Evolutionary conservation across 2,797 vertebrate species (phyloP), one percentile per base, ranked within the genome.

Genomic region (Urocyon cinereoargenteus): DNA sequence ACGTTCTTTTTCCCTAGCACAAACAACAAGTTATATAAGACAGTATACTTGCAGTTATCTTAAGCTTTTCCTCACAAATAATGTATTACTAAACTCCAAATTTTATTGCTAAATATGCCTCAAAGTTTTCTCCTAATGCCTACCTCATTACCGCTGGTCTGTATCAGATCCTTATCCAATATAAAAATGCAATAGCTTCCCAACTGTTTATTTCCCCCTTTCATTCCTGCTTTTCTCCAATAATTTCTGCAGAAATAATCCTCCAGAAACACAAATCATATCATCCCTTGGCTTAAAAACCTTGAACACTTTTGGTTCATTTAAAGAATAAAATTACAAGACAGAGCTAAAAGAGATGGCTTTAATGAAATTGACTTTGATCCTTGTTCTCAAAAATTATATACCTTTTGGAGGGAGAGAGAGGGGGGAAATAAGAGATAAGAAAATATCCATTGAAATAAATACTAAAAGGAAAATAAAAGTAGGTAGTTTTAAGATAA

Each of bases 381-480:
- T 53, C 18, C 11, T 66, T 62, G 3, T 83, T 66, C 22, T 92
- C 14, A 34, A 83, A 7, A 36, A 45, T 91, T 51, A 53, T 24
- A 62, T n/a, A 57, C 8, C 15, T 61, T 21, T 64, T 6, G 45
- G 18, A 34, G 3, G 10, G 0, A 84, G 45, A 68, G 2, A 77
- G 14, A 24, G 16, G 8, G 26, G 55, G 26, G 53, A n/a, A n/a
- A 34, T 13, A 53, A 73, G 34, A 55, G 21, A 82, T n/a, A 70
- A 59, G 14, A 95, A 97, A 89, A 21, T 62, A 79, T 31, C 24
- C 22, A 36, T 22, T 16, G 40, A 22, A 45, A 57, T 85, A 72
- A 88, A 51, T 34, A n/a, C 40, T 79, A 61, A 84, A 16, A 21
- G 66, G 89, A 64, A 79, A 87, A 79, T 72, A 73, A 81, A 96